Conservation (phyloP, 2,888 invertebrate genomes). For the Apantesis nais region DNA sequence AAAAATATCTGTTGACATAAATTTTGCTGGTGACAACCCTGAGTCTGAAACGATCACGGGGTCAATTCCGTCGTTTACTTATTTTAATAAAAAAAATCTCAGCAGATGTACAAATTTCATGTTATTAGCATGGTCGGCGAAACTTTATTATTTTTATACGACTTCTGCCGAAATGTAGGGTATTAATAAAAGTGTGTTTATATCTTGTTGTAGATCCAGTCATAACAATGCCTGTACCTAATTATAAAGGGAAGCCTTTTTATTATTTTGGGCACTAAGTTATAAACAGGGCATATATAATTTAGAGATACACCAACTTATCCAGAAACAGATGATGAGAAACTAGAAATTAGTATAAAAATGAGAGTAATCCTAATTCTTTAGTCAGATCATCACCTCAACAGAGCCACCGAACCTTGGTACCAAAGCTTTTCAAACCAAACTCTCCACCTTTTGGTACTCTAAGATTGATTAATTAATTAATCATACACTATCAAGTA, state of each 20-base stretch:
- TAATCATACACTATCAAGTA: no score
- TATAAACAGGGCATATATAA: neutral
- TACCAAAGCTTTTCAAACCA: no score
- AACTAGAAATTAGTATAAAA: neutral
- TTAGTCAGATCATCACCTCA: no score
- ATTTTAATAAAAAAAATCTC: conserved; percentile 45
- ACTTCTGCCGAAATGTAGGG: neutral
- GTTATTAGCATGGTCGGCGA: conserved; percentile 30
- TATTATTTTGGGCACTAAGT: neutral
- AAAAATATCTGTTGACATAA: neutral
- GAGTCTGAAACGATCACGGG: conserved; percentile 19
- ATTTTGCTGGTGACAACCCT: conserved; percentile 24
- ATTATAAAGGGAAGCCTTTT: neutral
- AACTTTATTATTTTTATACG: conserved; percentile 18
- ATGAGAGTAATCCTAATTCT: no score
- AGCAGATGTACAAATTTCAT: conserved; percentile 39
- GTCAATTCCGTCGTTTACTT: conserved; percentile 40
- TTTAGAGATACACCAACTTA: neutral
- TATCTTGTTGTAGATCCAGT: neutral
- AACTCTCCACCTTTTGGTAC: no score
- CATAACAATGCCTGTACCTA: neutral
- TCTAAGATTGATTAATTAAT: no score
- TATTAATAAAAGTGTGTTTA: conserved; percentile 6
- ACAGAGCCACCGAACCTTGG: no score
- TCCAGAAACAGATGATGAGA: neutral